Evolutionary conservation across 2,113 vertebrate genomes (phyloP).

Genomic region (Neogale vison): DNA sequence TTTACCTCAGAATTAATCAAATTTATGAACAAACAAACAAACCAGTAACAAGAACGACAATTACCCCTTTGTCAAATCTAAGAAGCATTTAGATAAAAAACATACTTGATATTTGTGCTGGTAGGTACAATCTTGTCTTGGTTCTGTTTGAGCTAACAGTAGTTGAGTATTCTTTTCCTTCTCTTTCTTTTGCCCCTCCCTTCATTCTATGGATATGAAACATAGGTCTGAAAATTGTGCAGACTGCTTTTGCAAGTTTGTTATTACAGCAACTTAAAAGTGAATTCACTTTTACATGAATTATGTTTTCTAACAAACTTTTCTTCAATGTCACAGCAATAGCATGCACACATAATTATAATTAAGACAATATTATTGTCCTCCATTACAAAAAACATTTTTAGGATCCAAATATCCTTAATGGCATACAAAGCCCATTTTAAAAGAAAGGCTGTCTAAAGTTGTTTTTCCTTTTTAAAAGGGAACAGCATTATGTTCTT

Average conservation of each 20-base stretch:
- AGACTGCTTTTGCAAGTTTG: not conserved
- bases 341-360: not conserved
- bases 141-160: not conserved
- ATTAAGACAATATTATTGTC: not conserved
- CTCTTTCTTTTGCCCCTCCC: not conserved
- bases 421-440: not conserved
- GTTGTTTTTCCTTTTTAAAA: not conserved
- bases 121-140: not conserved
- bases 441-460: not conserved
- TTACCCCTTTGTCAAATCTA: not conserved
- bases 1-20: not conserved
- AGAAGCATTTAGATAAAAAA: not conserved
- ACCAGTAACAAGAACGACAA: not conserved
- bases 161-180: not conserved
- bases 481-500: not conserved
- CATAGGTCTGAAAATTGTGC: not conserved
- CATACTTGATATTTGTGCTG: not conserved
- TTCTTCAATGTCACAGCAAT: not conserved
- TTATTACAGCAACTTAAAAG: not conserved
- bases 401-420: not conserved
- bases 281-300: not conserved
- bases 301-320: not conserved
- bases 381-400: not conserved
- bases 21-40: not conserved
- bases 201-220: not conserved